Evolutionary conservation across 1,140 invertebrate species (phyloP).

Genomic region (Drosophila lacteicornis): DNA sequence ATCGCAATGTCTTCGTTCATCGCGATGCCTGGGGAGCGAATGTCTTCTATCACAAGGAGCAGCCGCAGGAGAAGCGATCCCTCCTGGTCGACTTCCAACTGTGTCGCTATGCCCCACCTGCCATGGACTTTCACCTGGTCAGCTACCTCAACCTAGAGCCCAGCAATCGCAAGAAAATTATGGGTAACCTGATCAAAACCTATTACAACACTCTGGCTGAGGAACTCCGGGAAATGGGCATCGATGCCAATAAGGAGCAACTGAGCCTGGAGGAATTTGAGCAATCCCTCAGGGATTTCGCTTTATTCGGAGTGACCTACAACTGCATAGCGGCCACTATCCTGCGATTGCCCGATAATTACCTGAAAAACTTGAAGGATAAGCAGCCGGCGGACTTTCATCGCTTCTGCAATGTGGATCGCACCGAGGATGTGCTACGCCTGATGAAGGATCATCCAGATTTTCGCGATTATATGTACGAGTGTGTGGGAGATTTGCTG

Average conservation of each 20-base stretch:
- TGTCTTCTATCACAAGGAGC: conserved; percentile 86
- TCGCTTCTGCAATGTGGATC: conserved; percentile 73
- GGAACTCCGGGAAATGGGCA: conserved; percentile 46
- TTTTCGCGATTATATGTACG: conserved; percentile 65
- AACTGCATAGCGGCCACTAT: conserved; percentile 75
- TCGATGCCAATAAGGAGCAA: conserved; percentile 40
- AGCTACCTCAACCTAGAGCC: conserved; percentile 69
- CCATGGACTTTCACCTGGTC: conserved; percentile 86
- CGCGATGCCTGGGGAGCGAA: conserved; percentile 88
- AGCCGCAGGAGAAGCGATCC: conserved; percentile 83
- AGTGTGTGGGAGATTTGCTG: conserved; percentile 73
- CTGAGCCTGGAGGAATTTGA: conserved; percentile 54
- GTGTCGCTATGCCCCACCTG: conserved; percentile 86
- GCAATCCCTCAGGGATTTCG: conserved; percentile 64
- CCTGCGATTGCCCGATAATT: conserved; percentile 66
- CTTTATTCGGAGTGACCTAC: conserved; percentile 66
- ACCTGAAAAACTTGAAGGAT: conserved; percentile 66
- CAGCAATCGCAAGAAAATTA: conserved; percentile 39
- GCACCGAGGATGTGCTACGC: conserved; percentile 47
- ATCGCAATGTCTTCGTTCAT: conserved; percentile 87
- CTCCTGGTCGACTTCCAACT: conserved; percentile 88
- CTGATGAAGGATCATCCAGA: conserved; percentile 55
- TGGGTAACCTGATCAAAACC: conserved; percentile 8
- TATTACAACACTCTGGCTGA: conserved; percentile 54
- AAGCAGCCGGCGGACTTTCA: conserved; percentile 60